Conservation (phyloP, 2,113 vertebrate genomes). For the Onychostruthus taczanowskii region DNA sequence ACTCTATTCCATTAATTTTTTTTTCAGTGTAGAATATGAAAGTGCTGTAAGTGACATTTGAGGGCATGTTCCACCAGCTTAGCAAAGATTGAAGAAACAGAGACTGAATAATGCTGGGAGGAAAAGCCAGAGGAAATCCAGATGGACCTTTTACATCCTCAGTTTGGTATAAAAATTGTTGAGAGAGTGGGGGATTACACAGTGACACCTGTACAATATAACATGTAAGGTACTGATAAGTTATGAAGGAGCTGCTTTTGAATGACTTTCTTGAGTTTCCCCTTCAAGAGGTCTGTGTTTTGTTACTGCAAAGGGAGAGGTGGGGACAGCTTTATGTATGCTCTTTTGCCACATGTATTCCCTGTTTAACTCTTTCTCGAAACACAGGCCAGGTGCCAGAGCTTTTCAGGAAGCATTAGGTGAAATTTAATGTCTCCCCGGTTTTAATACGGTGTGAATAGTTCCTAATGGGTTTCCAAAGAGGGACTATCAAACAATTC, state of each 20-base stretch:
- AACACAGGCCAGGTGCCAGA: neutral
- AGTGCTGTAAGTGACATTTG: neutral
- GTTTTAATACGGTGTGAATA: neutral
- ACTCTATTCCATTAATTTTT: neutral
- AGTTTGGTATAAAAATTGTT: neutral
- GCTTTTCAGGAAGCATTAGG: neutral
- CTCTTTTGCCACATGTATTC: neutral
- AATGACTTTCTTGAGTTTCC: neutral
- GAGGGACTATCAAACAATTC: neutral
- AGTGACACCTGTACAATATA: neutral
- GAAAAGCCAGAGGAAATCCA: neutral
- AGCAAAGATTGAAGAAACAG: neutral
- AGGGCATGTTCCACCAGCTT: neutral
- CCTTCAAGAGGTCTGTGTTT: neutral
- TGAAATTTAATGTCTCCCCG: neutral
- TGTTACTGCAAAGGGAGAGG: neutral
- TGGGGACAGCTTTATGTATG: neutral
- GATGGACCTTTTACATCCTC: neutral
- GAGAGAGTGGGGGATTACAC: neutral
- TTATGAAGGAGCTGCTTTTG: neutral
- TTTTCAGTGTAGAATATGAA: neutral
- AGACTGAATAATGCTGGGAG: neutral
- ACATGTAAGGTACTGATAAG: neutral
- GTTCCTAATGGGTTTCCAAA: neutral
- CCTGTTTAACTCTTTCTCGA: conserved; percentile 18